phyloP scores from a whole-genome alignment of 2,797 vertebrate species.

The Sebastiscus albofasciatus region DNA sequence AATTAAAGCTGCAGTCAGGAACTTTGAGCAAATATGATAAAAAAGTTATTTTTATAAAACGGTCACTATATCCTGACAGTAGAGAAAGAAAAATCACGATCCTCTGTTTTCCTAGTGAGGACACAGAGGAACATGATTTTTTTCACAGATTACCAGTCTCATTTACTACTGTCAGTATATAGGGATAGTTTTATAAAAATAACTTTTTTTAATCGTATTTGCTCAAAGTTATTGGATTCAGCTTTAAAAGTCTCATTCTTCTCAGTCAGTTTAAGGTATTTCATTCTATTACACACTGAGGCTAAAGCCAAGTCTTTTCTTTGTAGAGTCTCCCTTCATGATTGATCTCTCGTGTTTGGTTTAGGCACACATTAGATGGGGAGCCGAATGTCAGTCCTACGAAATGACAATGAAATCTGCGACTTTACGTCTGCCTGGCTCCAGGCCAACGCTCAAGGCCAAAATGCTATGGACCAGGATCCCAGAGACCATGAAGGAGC shows the following conservation, averaged over 20 bases:
- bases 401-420: slow-evolving; percentile 69
- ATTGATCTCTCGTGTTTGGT: slow-evolving; percentile 46
- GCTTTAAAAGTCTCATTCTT: background rate
- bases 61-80: no score
- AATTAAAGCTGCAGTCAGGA: no score
- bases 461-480: slow-evolving; percentile 75
- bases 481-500: slow-evolving; percentile 61
- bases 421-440: slow-evolving; percentile 43
- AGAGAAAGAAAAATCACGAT: no score
- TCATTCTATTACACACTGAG: background rate
- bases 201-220: no score
- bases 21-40: no score
- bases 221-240: no score
- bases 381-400: slow-evolving; percentile 83
- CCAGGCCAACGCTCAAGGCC: slow-evolving; percentile 64
- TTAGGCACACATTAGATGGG: slow-evolving; percentile 81
- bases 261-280: background rate
- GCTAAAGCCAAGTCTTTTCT: background rate
- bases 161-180: no score
- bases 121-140: no score
- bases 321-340: background rate
- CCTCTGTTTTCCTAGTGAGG: no score
- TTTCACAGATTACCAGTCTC: no score
- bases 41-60: no score
- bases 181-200: no score